Evolutionary conservation across 2,888 invertebrate species (phyloP).

Genomic region (Leucania comma): DNA sequence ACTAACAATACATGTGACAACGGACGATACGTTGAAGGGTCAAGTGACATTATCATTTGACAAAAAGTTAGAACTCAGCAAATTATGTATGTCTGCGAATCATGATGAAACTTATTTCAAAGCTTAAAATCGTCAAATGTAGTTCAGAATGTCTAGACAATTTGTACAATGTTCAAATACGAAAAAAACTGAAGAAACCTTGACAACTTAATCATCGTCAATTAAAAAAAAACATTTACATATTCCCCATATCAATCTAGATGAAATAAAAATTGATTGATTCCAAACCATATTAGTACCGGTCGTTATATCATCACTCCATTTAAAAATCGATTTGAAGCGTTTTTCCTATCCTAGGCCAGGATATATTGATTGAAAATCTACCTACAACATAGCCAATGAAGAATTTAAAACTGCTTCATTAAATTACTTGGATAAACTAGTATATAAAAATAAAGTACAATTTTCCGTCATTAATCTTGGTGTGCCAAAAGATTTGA

Average conservation of each 20-base stretch:
- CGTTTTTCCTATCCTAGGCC: not conserved
- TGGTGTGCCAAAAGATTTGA: not conserved
- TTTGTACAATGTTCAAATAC: not conserved
- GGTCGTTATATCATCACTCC: constrained; percentile 32
- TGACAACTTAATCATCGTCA: constrained; percentile 17
- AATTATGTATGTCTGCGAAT: not conserved
- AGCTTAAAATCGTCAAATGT: not conserved
- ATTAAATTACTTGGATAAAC: constrained; percentile 3
- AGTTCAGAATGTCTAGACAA: not conserved
- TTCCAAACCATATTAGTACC: constrained; percentile 31
- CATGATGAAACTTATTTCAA: not conserved
- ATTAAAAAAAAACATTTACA: constrained; percentile 32
- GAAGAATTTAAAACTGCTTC: constrained; percentile 10
- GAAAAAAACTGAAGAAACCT: constrained; percentile 32
- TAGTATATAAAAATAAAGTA: not conserved
- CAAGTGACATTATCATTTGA: constrained; percentile 46
- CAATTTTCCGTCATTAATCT: constrained; percentile 10
- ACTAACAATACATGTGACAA: constrained; percentile 46
- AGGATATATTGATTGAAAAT: constrained; percentile 28
- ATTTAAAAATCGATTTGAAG: constrained; percentile 27
- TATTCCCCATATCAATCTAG: constrained; percentile 20
- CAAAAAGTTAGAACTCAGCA: constrained; percentile 2
- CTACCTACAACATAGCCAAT: constrained; percentile 22
- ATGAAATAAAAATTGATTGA: constrained; percentile 45
- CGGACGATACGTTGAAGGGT: constrained; percentile 21